Percentiles rank a stretch among this genome's conserved stretches.
phyloP scores from a whole-genome alignment of 2,888 invertebrate genomes.

The Mythimna vitellina region DNA sequence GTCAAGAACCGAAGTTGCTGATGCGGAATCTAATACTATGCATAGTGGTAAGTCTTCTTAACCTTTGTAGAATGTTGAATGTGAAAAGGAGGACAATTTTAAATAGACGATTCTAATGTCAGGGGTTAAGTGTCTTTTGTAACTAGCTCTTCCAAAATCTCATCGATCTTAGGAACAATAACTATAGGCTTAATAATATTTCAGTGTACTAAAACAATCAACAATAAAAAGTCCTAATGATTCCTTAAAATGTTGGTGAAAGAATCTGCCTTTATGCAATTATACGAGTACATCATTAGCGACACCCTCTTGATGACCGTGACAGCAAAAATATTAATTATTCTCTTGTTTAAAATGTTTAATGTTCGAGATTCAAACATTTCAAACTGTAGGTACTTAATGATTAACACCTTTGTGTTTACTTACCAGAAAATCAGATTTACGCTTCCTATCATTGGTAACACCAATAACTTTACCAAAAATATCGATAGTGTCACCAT shows the following conservation, averaged over 20 bases:
- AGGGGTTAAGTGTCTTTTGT: neutral
- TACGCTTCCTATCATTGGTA: no score
- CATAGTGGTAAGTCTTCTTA: conserved; percentile 94
- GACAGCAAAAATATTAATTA: conserved; percentile 21
- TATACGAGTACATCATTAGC: conserved; percentile 34
- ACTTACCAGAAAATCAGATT: neutral
- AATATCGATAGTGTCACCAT: conserved; percentile 1
- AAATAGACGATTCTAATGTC: neutral
- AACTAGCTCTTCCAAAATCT: neutral
- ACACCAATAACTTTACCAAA: neutral
- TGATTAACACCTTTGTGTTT: neutral
- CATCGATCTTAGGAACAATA: neutral
- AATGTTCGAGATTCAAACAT: neutral
- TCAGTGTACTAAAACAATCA: neutral
- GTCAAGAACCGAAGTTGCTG: conserved; percentile 95
- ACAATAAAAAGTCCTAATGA: conserved; percentile 16
- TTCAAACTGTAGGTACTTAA: neutral
- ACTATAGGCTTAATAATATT: neutral
- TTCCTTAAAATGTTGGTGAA: neutral
- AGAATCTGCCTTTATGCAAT: conserved; percentile 37
- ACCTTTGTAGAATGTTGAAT: neutral
- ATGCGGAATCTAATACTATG: conserved; percentile 97
- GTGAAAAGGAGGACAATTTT: neutral
- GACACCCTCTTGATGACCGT: conserved; percentile 23
- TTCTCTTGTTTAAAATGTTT: conserved; percentile 5